phyloP scores from a whole-genome alignment of 2,113 vertebrate species.

The Chrysochloris asiatica region DNA sequence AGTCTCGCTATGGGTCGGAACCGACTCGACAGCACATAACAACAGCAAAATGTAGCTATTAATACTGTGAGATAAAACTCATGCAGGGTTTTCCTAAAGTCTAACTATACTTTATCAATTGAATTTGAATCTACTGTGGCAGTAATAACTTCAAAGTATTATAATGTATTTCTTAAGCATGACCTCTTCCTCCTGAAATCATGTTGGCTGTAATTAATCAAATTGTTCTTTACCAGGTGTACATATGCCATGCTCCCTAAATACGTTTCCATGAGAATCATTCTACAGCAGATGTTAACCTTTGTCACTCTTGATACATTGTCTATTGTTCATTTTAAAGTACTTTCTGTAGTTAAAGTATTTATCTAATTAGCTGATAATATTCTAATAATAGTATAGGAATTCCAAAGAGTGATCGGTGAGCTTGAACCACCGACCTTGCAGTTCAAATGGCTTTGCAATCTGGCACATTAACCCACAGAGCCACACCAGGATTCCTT shows the following conservation, averaged over 20 bases:
- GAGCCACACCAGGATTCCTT: too few relatives aligned
- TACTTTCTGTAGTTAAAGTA: background rate
- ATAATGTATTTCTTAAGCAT: slow-evolving; percentile 23
- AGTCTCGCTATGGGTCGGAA: too few relatives aligned
- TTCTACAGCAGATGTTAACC: slow-evolving; percentile 12
- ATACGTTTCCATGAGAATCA: background rate
- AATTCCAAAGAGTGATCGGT: too few relatives aligned
- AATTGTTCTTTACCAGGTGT: slow-evolving; percentile 25
- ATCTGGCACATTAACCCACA: too few relatives aligned
- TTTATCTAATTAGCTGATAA: slow-evolving; percentile 7
- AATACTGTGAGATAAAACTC: background rate
- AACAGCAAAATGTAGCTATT: background rate
- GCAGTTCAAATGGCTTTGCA: too few relatives aligned
- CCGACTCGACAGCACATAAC: too few relatives aligned
- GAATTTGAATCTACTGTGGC: slow-evolving; percentile 13
- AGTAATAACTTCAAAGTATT: slow-evolving; percentile 25
- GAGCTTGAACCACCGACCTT: too few relatives aligned
- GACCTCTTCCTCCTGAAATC: slow-evolving; percentile 35
- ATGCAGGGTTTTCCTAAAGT: background rate
- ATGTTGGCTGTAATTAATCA: slow-evolving; percentile 47
- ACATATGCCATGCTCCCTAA: background rate
- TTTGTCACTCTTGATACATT: slow-evolving; percentile 17
- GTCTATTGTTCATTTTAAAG: background rate
- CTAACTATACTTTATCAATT: background rate
- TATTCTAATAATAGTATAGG: background rate